phyloP scores from a whole-genome alignment of 2,113 vertebrate genomes.

The Genyomyrus donnyi region DNA sequence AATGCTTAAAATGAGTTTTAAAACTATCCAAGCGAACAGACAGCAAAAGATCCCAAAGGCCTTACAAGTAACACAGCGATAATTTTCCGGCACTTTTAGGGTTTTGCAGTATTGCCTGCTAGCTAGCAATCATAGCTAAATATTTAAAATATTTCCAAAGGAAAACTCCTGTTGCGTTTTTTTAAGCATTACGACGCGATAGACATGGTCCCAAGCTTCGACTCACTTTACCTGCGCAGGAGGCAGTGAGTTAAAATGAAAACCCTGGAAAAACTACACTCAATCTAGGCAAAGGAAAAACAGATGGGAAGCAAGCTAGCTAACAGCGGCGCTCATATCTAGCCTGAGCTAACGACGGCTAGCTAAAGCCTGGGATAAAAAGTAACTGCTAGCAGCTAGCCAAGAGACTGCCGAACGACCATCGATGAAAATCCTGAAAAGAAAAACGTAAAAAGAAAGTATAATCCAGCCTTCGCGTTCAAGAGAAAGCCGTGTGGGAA shows the following conservation, averaged over 20 bases:
- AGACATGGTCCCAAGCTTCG: not conserved
- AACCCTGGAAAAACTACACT: not conserved
- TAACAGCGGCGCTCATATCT: constrained; percentile 12
- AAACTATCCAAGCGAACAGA: constrained; percentile 27
- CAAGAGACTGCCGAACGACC: not conserved
- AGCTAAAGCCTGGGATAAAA: constrained; percentile 6
- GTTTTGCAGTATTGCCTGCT: constrained; percentile 33
- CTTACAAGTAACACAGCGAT: constrained; percentile 40
- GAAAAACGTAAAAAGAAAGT: not conserved
- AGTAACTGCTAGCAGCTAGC: constrained; percentile 2
- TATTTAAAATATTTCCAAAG: not conserved
- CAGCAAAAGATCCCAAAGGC: constrained; percentile 39
- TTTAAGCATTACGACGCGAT: not conserved
- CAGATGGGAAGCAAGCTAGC: not conserved
- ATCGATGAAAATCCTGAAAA: not conserved
- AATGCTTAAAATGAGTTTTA: not conserved
- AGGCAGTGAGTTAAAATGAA: not conserved
- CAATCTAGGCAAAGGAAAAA: not conserved
- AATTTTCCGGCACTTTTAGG: constrained; percentile 36
- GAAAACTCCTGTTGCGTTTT: not conserved
- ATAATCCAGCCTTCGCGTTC: constrained; percentile 5
- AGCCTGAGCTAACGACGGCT: constrained; percentile 19
- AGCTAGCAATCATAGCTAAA: constrained; percentile 31
- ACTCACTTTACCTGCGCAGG: not conserved
- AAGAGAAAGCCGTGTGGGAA: not conserved